Base-by-base conservation (phyloP, 2,113 vertebrate genomes). In the Sakesphorus luctuosus region DNA sequence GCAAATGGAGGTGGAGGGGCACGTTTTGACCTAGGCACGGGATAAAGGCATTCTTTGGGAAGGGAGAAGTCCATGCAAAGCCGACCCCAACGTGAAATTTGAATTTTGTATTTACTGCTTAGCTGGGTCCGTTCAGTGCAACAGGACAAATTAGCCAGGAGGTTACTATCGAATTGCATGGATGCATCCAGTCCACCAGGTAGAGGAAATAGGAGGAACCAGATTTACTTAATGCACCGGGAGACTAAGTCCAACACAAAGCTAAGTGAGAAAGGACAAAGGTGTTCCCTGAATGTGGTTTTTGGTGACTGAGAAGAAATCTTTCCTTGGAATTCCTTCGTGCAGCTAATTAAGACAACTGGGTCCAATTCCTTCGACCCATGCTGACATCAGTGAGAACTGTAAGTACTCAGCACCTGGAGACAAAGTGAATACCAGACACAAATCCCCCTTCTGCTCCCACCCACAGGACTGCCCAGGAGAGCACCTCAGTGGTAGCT, bases 221-320 rank as follows among this genome's bases (percentile, higher is more conserved):
- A 71, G 87, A 55, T 53, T 86, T 61, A 52, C 36, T 75, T 84
- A 85, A 89, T 50, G 93, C 67, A 50, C 63, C 50, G 65, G 92
- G 94, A 94, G 73, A 90, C 76, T 18, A 87, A 93, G 86, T 94
- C 88, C 83, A 72, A 93, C 86, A 92, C 90, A 75, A 81, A 93
- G 73, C 69, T 38, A 92, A 92, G 86, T 95, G 94, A 83, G 62
- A 76, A 92, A 96, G 84, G 94, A 87, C 44, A 0, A 81, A 65
- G 92, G 96, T 95, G 83, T 94, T 96, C 96, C 94, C 96, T 96
- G 96, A 97, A 96, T 96, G 92, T 94, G 84, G 43, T 93, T 97
- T 96, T 95, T 96, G 96, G 90, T 97, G 96, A 96, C 92, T 84
- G 89, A 95, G 93, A 96, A 96, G 88, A 97, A 97, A 95, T 94